These are phyloP conservation scores for Larimichthys polyactis DNA, from an alignment of 2,113 vertebrate genomes.

Conservation along the genomic window DNA sequence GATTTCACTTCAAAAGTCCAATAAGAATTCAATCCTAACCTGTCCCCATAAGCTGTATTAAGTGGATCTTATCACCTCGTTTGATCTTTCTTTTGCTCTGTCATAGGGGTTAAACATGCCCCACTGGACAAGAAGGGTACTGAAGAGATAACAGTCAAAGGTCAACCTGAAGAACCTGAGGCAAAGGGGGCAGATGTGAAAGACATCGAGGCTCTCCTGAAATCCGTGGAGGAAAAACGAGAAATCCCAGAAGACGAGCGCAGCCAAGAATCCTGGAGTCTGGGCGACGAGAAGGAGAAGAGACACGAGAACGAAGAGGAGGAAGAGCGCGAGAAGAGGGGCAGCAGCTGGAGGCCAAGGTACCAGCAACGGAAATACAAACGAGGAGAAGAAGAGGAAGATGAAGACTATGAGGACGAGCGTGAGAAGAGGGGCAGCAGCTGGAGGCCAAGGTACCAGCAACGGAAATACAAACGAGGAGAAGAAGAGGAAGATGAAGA, in stretches of 20 bases:
- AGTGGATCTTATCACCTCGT: neutral
- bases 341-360: neutral
- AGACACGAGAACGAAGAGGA: slow-evolving; percentile 29
- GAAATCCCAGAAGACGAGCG: slow-evolving; percentile 69
- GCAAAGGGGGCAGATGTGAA: slow-evolving; percentile 67
- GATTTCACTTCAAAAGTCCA: neutral
- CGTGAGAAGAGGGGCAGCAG: neutral
- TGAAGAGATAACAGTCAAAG: slow-evolving; percentile 67
- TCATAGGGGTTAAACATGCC: slow-evolving; percentile 84
- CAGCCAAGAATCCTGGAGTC: slow-evolving; percentile 79
- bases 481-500: too few relatives aligned
- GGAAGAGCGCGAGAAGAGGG: slow-evolving; percentile 62
- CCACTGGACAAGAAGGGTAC: slow-evolving; percentile 80
- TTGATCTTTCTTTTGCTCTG: slow-evolving; percentile 3
- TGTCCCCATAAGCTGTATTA: neutral
- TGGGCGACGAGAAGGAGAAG: slow-evolving; percentile 63
- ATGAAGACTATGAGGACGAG: too few relatives aligned
- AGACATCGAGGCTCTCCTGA: slow-evolving; percentile 79
- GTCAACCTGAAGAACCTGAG: slow-evolving; percentile 44
- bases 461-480: slow-evolving; percentile 24
- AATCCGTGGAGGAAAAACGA: slow-evolving; percentile 75
- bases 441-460: slow-evolving; percentile 60
- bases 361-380: too few relatives aligned
- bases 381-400: slow-evolving; percentile 67
- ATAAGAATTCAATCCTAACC: neutral